Percentiles rank a stretch among this genome's conserved stretches.
These are phyloP conservation scores for Cottus gobio DNA, from an alignment of 2,113 vertebrate species.

Conservation along the genomic window DNA sequence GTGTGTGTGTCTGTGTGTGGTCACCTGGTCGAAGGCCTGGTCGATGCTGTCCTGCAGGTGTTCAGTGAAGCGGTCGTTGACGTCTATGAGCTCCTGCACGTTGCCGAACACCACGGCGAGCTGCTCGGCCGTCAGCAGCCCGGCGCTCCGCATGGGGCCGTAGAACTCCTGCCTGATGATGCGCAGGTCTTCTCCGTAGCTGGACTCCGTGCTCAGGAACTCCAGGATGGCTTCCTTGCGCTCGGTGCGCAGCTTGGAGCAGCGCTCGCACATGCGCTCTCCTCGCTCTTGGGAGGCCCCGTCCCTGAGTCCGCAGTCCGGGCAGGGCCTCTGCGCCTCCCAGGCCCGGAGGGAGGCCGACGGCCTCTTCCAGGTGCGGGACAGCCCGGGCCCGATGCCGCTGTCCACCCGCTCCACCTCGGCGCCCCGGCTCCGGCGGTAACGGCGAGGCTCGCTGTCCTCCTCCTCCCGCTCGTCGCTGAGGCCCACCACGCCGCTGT, in stretches of 20 bases:
- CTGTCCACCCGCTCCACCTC: conserved; percentile 91
- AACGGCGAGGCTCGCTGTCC: conserved; percentile 71
- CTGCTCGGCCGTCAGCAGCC: conserved; percentile 88
- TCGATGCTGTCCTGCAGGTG: conserved; percentile 91
- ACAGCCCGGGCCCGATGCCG: conserved; percentile 87
- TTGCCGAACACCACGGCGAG: conserved; percentile 89
- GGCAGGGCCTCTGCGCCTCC: conserved; percentile 88
- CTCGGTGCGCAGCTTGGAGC: conserved; percentile 88
- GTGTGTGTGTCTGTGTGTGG: not conserved
- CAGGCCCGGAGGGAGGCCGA: conserved; percentile 84
- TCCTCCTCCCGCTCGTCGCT: conserved; percentile 85
- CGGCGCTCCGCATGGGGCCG: conserved; percentile 90
- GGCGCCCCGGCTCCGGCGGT: conserved; percentile 61
- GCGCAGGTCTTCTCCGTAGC: conserved; percentile 89
- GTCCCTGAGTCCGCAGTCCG: conserved; percentile 89
- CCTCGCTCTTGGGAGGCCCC: conserved; percentile 70
- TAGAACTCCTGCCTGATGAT: conserved; percentile 94
- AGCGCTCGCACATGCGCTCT: conserved; percentile 88
- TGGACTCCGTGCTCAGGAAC: conserved; percentile 92
- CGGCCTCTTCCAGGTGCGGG: conserved; percentile 87
- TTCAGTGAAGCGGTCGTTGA: conserved; percentile 90
- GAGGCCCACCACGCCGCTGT: conserved; percentile 90
- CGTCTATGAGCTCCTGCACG: conserved; percentile 90
- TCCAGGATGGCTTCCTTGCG: conserved; percentile 93
- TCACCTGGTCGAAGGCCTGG: conserved; percentile 90